A percentile compares a stretch with the other conserved stretches of the same genome.
phyloP scores from a whole-genome alignment of 2,797 vertebrate species.

The Malacoctenus gilli region DNA sequence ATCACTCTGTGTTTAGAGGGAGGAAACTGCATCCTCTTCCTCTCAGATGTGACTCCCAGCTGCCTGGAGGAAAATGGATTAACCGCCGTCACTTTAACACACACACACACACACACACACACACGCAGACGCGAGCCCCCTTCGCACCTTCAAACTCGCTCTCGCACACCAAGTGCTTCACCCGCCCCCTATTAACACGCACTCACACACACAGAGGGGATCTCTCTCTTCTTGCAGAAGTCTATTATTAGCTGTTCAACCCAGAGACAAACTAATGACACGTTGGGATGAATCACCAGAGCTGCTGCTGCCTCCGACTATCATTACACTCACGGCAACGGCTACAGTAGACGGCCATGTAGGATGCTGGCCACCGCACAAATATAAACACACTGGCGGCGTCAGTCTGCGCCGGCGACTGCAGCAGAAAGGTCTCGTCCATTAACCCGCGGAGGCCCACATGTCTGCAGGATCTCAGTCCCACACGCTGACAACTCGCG shows the following conservation, averaged over 20 bases:
- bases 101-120: conserved; percentile 4
- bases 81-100: conserved; percentile 21
- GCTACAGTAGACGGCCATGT: conserved; percentile 60
- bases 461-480: conserved; percentile 21
- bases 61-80: conserved; percentile 53
- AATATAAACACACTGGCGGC: conserved; percentile 25
- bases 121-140: conserved; percentile 17
- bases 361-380: conserved; percentile 52
- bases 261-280: conserved; percentile 87
- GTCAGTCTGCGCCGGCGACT: conserved; percentile 22
- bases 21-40: conserved; percentile 30
- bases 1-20: conserved; percentile 10
- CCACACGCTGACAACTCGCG: too few species aligned
- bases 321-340: conserved; percentile 57
- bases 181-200: conserved; percentile 56
- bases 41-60: conserved; percentile 53
- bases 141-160: conserved; percentile 47
- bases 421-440: conserved; percentile 25
- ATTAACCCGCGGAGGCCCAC: conserved; percentile 8
- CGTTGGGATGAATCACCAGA: conserved; percentile 79
- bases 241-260: conserved; percentile 87
- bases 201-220: conserved; percentile 71
- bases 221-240: conserved; percentile 75
- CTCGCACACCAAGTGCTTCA: conserved; percentile 55
- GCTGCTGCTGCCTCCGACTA: conserved; percentile 70